Evolutionary conservation across 2,888 invertebrate species (phyloP), one percentile per base, ranked within the genome.

Genomic region (Hypsopygia costalis): DNA sequence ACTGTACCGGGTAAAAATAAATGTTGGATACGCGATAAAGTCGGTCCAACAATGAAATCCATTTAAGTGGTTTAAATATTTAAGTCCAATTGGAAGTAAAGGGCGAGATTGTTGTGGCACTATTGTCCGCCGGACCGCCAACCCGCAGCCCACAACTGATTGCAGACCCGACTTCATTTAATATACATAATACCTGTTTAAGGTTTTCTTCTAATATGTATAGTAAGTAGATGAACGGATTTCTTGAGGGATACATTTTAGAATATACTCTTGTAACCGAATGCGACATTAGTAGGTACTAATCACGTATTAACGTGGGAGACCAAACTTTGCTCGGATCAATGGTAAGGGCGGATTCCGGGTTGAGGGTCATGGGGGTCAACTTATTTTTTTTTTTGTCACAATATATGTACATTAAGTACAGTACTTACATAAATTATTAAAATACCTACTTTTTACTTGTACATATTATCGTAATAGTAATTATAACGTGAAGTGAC

Each of bases 1-100:
- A 29, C 27, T 37, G 21, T 12, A 29, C 27, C 30, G 10, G 30
- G 11, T 62, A 59, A 63, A 66, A 67, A 69, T 72, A 69, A 62
- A 69, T 61, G 44, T 58, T 58, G 47, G 51, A 55, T 49, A 53
- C 62, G 58, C 55, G 51, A 68, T 69, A 61, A 75, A 78, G 70
- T 71, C 52, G 69, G 69, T 65, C 65, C 63, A 70, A 82, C 80
- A 86, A 83, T 82, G 85, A 80, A 88, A 86, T 79, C 83, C 85
- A 82, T 83, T 87, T 83, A 82, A 81, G 75, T 74, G 73, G 71
- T 79, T 81, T 86, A 83, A 88, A 88, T 88, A 88, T 88, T 88
- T 69, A 88, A 81, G 75, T 81, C 79, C 82, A 86, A 85, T 85
- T 75, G 67, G 69, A 80, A 75, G 78, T 74, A 80, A 85, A 86